Percentiles rank a stretch among this genome's conserved stretches.
These are phyloP conservation scores for Orchesella cincta DNA, from an alignment of 1,140 invertebrate species.

Conservation along the genomic window DNA sequence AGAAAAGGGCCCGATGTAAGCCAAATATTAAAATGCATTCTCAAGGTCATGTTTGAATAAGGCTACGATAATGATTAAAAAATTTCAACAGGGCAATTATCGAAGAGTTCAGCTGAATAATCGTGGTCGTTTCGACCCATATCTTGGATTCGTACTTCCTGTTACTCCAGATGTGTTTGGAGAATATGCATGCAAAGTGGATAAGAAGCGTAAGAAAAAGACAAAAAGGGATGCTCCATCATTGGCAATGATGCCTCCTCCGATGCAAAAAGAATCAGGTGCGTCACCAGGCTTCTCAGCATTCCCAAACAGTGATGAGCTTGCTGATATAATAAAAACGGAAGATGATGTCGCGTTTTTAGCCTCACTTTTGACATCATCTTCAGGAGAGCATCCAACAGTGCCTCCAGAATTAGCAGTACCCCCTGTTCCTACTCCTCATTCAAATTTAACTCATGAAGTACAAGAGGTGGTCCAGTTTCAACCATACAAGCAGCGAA, in stretches of 20 bases:
- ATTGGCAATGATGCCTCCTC: conserved; percentile 22
- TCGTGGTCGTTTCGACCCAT: conserved; percentile 33
- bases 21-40: background rate
- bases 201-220: conserved; percentile 26
- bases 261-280: background rate
- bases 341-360: background rate
- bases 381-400: background rate
- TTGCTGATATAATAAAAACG: conserved; percentile 2
- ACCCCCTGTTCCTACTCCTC: background rate
- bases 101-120: background rate
- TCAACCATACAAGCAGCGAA: background rate
- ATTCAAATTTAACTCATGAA: background rate
- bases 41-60: too few species aligned
- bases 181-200: conserved; percentile 38
- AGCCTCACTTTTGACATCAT: background rate
- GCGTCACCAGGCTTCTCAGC: conserved; percentile 16
- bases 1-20: conserved; percentile 40
- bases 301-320: conserved; percentile 14
- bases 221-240: conserved; percentile 25
- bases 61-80: background rate
- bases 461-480: background rate
- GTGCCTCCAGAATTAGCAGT: background rate
- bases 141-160: conserved; percentile 30
- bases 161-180: conserved; percentile 31
- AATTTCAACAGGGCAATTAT: conserved; percentile 28